Evolutionary conservation across 2,797 vertebrate species (phyloP).

Genomic region (Meda fulgida): DNA sequence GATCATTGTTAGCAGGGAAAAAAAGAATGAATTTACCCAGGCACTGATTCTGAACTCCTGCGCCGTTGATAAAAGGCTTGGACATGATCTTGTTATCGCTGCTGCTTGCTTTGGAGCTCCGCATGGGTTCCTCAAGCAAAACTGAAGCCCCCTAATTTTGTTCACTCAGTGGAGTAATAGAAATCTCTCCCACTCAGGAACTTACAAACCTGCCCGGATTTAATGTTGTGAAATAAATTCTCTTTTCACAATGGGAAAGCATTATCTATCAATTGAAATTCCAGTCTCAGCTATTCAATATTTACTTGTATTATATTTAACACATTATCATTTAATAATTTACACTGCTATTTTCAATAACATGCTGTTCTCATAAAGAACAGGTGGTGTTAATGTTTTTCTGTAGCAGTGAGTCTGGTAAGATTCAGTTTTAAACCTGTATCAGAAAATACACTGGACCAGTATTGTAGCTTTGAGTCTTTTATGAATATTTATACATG

Average conservation of each 20-base stretch:
- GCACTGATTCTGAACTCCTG: conserved; percentile 37
- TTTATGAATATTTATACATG: neutral
- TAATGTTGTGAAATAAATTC: conserved; percentile 35
- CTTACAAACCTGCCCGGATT: conserved; percentile 5
- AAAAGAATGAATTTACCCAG: conserved; percentile 53
- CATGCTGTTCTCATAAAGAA: neutral
- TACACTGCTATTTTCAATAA: neutral
- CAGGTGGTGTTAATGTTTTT: neutral
- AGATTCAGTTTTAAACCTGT: neutral
- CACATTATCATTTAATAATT: neutral
- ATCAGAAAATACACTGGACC: neutral
- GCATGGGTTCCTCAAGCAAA: conserved; percentile 32
- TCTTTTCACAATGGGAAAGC: conserved; percentile 19
- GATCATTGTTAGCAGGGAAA: conserved; percentile 53
- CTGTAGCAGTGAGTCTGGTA: neutral
- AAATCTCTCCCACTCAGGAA: neutral
- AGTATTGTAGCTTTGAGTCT: neutral
- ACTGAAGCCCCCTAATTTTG: conserved; percentile 18
- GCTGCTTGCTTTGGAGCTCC: conserved; percentile 30
- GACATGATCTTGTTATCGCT: conserved; percentile 36
- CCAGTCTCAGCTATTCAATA: neutral
- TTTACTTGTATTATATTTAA: neutral
- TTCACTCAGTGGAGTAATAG: conserved; percentile 29
- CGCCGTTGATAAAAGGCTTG: conserved; percentile 39
- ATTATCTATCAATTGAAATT: neutral